These are phyloP conservation scores for Micoletzkya japonica DNA, from an alignment of 2,888 invertebrate species.

Conservation along the genomic window DNA sequence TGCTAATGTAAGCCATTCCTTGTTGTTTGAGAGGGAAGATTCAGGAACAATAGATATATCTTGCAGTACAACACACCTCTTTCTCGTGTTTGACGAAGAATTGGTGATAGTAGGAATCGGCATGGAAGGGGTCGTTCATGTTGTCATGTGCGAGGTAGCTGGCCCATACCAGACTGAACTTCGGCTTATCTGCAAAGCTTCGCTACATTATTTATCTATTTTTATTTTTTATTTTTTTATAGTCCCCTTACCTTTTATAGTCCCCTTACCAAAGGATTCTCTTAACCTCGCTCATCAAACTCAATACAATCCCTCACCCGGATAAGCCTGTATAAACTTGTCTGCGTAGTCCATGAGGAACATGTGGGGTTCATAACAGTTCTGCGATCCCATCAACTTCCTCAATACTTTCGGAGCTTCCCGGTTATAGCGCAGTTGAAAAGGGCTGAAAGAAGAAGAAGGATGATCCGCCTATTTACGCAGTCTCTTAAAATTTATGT, in stretches of 20 bases:
- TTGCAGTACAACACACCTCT: background rate
- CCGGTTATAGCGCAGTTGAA: background rate
- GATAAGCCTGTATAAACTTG: slow-evolving; percentile 27
- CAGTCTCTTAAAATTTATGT: no score
- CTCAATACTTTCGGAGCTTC: background rate
- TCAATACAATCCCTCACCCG: background rate
- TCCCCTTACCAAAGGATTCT: no score
- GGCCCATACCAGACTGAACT: slow-evolving; percentile 9
- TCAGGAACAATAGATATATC: background rate
- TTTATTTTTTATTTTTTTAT: no score
- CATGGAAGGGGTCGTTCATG: slow-evolving; percentile 2
- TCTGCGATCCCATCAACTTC: background rate
- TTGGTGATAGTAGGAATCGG: background rate
- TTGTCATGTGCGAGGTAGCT: slow-evolving; percentile 11
- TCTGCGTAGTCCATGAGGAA: slow-evolving; percentile 11
- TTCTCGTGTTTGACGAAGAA: slow-evolving; percentile 13
- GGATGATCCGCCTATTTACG: background rate
- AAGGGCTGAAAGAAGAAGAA: background rate
- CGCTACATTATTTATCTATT: no score
- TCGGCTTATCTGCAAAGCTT: slow-evolving; percentile 17
- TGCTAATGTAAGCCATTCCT: background rate
- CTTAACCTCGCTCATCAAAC: background rate
- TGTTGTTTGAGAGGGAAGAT: background rate
- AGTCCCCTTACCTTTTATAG: no score
- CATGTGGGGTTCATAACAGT: slow-evolving; percentile 17